Evolutionary conservation across 2,113 vertebrate genomes (phyloP).

Genomic region (Hemichromis elongatus): DNA sequence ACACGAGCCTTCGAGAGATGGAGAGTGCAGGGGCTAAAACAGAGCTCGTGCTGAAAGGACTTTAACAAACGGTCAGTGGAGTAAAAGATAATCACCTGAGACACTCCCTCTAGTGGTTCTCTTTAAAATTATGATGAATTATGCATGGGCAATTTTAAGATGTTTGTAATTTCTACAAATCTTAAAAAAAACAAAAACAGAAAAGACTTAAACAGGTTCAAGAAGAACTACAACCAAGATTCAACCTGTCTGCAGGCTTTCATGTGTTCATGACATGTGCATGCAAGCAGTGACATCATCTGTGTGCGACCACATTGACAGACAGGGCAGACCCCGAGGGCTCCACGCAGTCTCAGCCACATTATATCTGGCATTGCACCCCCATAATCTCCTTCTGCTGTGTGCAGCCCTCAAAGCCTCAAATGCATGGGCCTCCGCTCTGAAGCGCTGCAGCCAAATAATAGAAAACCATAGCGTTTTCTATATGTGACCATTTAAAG

Average conservation of each 20-base stretch:
- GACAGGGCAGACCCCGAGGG: constrained; percentile 44
- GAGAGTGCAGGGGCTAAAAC: constrained; percentile 9
- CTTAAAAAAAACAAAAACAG: background rate
- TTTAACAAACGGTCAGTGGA: constrained; percentile 3
- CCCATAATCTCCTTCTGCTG: constrained; percentile 66
- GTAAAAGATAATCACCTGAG: background rate
- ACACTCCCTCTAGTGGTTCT: constrained; percentile 51
- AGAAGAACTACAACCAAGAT: background rate
- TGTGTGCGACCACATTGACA: constrained; percentile 55
- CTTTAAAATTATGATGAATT: background rate
- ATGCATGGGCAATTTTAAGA: background rate
- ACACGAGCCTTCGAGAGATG: constrained; percentile 13
- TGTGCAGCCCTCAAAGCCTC: constrained; percentile 57
- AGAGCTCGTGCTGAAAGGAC: constrained; percentile 24
- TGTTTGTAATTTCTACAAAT: background rate
- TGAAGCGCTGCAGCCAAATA: constrained; percentile 41
- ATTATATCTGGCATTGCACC: constrained; percentile 65
- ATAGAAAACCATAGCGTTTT: constrained; percentile 40
- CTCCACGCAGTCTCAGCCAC: constrained; percentile 67
- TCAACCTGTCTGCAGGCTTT: background rate
- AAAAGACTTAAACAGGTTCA: background rate
- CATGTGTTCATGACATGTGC: constrained; percentile 4
- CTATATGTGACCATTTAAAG: constrained; percentile 42
- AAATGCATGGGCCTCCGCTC: constrained; percentile 53
- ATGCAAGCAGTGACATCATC: constrained; percentile 51